Base-by-base conservation (phyloP, 1,140 invertebrate species). In the Drosophila sulfurigaster region DNA sequence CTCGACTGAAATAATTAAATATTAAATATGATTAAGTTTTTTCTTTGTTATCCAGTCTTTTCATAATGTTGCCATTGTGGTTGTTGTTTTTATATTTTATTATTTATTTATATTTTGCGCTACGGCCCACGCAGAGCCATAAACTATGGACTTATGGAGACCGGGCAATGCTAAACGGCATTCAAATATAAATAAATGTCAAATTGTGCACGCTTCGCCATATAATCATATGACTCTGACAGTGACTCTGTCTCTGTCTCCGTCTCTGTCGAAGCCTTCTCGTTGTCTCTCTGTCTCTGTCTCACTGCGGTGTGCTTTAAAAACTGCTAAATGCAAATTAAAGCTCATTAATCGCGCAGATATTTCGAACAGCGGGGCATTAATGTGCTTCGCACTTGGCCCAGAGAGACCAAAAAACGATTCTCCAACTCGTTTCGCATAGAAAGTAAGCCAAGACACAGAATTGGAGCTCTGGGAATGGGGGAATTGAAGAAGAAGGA, bases 171-270 rank as follows among this genome's bases (percentile, higher is more conserved):
- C 83, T 87, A 87, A 87, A 87, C 83, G 80, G 77, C 83, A 87
- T 87, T 87, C 82, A 87, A 87, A 87, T 83, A 87, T 88, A 83
- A 87, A 87, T 87, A 87, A 87, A 87, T 87, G 82, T 87, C 83
- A 87, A 88, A 88, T 88, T 87, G 77, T 83, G 80, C 77, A 87
- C 83, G 77, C 76, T 80, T 87, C 63, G 77, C 83, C 82, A 87
- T 87, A 88, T 87, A 88, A 88, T 83, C 82, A 83, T 49, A 58
- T 28, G 49, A 20, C 25, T 32, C 51, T 30, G 38, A 45, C 2
- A 35, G 30, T 1, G 52, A 11, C 43, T 57, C 28, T n/a, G 13
- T 4, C 38, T 11, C n/a, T 10, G 49, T 4, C 38, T 11, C n/a
- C 8, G 49, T 32, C 30, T 25, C 20, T 25, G 32, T 32, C 25